Base-by-base conservation (phyloP, 2,888 invertebrate species). In the Aleiodes leptofemur region DNA sequence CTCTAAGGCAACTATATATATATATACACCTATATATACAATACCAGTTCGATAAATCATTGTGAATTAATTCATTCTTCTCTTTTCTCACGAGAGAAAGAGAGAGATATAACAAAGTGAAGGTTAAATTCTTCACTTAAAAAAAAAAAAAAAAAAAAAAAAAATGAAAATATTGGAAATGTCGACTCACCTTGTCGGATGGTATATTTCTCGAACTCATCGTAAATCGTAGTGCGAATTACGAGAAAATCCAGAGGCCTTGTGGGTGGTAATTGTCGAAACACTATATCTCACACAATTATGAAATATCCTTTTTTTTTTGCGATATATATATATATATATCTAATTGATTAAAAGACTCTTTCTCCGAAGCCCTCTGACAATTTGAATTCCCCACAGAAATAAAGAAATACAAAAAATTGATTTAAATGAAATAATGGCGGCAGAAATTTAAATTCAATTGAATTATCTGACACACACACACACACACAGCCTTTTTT, bases 181-280 rank as follows among this genome's bases (percentile, higher is more conserved):
- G 14, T 68, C n/a, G 8, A 79, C 91, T 91, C 91, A 95, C 95
- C 95, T 95, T 95, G 92, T 95, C 95, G 90, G 95, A 94, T 90
- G 95, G 95, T 91, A 95, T 94, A 91, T 94, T 94, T 91, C 95
- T 94, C 90, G 93, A 93, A 91, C 94, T 94, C 94, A 94, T 94
- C 90, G 91, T 92, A 85, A 83, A 78, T 76, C 78, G 75, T 69
- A 69, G 79, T 77, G 79, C 57, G 75, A 80, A 77, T 73, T 69
- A 73, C 76, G 74, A 76, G 78, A 76, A 86, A 43, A 84, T 86
- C 85, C 86, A 85, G 83, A 86, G 84, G 86, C 85, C 82, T 81
- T 81, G 80, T 43, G 43, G 81, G 83, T 83, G 80, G 78, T 81
- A 78, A 74, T 76, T 77, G 77, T 71, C 76, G 77, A 77, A 76